phyloP scores from a whole-genome alignment of 2,797 vertebrate species.

The Eospalax fontanierii region DNA sequence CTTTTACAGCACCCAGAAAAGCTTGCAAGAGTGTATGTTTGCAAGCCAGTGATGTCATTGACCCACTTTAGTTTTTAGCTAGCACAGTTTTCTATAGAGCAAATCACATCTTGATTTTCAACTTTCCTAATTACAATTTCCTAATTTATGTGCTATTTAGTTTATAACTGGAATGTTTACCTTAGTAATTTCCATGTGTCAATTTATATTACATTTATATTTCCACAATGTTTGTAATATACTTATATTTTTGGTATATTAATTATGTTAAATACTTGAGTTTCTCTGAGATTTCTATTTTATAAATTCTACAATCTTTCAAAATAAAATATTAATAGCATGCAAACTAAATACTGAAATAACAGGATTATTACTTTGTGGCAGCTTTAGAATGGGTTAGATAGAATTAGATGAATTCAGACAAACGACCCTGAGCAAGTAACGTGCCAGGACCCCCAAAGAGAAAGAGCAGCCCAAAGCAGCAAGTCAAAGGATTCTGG shows the following conservation, averaged over 20 bases:
- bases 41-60: conserved; percentile 1
- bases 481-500: neutral
- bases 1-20: neutral
- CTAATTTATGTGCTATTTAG: conserved; percentile 33
- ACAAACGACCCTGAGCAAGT: neutral
- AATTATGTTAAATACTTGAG: conserved; percentile 47
- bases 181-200: conserved; percentile 57
- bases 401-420: neutral
- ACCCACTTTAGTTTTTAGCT: conserved; percentile 56
- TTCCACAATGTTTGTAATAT: neutral
- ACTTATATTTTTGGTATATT: neutral
- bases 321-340: conserved; percentile 50
- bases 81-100: conserved; percentile 29
- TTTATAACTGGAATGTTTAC: conserved; percentile 50
- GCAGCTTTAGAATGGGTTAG: neutral
- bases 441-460: neutral
- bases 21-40: neutral
- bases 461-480: neutral
- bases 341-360: conserved; percentile 57
- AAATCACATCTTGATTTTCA: conserved; percentile 58
- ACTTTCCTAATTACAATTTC: conserved; percentile 8
- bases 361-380: conserved; percentile 14
- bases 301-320: conserved; percentile 46
- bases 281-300: conserved; percentile 54
- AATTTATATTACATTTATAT: conserved; percentile 15